Percentiles rank a stretch among this genome's conserved stretches.
These are phyloP conservation scores for Ptychochromis oligacanthus DNA, from an alignment of 2,113 vertebrate genomes.

Conservation along the genomic window DNA sequence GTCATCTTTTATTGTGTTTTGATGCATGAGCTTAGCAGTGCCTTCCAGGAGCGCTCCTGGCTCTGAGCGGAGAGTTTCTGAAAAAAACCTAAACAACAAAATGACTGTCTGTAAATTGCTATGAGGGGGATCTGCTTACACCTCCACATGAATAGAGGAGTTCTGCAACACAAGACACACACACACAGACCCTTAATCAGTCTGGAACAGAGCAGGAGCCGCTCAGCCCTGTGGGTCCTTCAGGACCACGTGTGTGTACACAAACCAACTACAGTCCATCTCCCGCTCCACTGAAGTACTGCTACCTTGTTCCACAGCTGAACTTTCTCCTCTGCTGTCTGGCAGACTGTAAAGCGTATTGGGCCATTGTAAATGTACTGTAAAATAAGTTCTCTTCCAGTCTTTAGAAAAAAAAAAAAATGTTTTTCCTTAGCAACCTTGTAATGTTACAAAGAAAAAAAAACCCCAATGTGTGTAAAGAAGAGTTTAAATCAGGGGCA, in stretches of 20 bases:
- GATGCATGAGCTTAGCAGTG: constrained; percentile 24
- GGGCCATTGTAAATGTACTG: constrained; percentile 56
- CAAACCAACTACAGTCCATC: constrained; percentile 55
- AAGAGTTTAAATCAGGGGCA: constrained; percentile 29
- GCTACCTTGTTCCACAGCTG: constrained; percentile 66
- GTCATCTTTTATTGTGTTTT: constrained; percentile 39
- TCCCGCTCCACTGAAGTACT: constrained; percentile 56
- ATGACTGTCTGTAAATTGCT: constrained; percentile 37
- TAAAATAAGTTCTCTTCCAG: constrained; percentile 40
- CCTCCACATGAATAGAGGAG: constrained; percentile 37
- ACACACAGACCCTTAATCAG: constrained; percentile 54
- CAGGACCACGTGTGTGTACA: constrained; percentile 75
- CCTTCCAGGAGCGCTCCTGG: constrained; percentile 41
- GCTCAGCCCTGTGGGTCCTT: constrained; percentile 76
- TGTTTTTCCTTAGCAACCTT: not conserved
- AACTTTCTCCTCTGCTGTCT: constrained; percentile 56
- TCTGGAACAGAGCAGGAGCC: constrained; percentile 65
- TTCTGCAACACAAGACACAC: constrained; percentile 35
- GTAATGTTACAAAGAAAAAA: constrained; percentile 1
- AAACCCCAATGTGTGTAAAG: constrained; percentile 4
- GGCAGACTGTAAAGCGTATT: constrained; percentile 40
- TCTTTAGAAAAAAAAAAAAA: constrained; percentile 6
- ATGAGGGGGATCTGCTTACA: constrained; percentile 54
- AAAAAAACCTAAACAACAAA: constrained; percentile 2
- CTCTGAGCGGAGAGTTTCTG: constrained; percentile 7